Base-by-base conservation (phyloP, 1,140 invertebrate genomes). In the Hyposmocoma kahamanoa region DNA sequence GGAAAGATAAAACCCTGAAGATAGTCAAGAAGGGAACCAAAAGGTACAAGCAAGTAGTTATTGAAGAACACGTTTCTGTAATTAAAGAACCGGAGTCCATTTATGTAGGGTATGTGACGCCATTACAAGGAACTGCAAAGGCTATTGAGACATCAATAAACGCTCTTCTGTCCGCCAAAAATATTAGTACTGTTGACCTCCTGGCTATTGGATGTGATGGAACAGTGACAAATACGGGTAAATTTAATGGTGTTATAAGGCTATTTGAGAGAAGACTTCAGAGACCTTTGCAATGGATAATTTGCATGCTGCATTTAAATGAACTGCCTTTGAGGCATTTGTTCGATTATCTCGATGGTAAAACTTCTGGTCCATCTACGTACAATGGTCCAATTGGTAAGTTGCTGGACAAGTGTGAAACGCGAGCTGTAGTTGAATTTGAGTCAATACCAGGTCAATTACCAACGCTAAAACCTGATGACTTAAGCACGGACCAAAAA, bases 251-350 rank as follows among this genome's bases (percentile, higher is more conserved):
- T 39, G 52, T 62, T 9, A 67, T 75, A 17, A 3, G 22, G 10
- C 22, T 44, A n/a, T 1, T 55, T 5, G 52, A 55, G 22, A 41
- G 41, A 34, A 2, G n/a, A 15, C 32, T 49, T 22, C 22, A 54
- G 4, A 53, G 26, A 45, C 57, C 62, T 22, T 42, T 69, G 10
- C 56, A 68, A 30, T 67, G 60, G 59, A 44, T 53, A 19, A 56
- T 76, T 41, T 73, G 67, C 34, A 56, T 66, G 48, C 50, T 77
- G 15, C 63, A 66, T 22, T 50, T 53, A 18, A 76, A 77, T 39
- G 71, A 68, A 41, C 34, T 72, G n/a, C 56, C 56, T 28, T 56
- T 75, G 10, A 47, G 69, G 21, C 60, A 75, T 41, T 54, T 78
- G 22, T 71, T 74, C 47, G 22, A 62, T 50, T 30, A 56, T 56